Base-by-base conservation (phyloP, 2,113 vertebrate genomes). In the Indri indri region DNA sequence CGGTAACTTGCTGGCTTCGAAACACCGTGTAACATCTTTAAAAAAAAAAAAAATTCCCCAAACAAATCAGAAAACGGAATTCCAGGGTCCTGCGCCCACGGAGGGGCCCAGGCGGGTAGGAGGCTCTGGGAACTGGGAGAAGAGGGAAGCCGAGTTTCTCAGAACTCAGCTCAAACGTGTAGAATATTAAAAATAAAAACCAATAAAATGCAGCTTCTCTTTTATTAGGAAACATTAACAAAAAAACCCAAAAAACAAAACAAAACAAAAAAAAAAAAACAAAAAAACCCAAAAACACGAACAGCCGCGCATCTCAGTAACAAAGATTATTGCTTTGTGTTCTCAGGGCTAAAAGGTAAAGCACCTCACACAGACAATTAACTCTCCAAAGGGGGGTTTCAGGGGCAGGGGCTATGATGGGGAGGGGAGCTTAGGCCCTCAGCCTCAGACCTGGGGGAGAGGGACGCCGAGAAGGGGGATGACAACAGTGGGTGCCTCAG, bases 321-420 rank as follows among this genome's bases (percentile, higher is more conserved):
- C 98, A 98, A 99, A 99, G 98, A 99, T 99, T 99, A 99, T 99
- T 99, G 99, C 99, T 99, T 99, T 99, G 98, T 98, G 99, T 98
- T 99, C 99, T 98, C 98, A 98, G 98, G 99, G 98, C 98, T 98
- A 95, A 98, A 97, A 96, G 97, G 97, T 98, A 98, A 98, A 98
- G 98, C 98, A 98, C 98, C 98, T 98, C 98, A 97, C 98, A 96
- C 96, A 97, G 98, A 98, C 97, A 98, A 98, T 97, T 96, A 99
- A 98, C 99, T 99, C 99, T 99, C 99, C 98, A 98, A 98, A 98
- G 3, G 82, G 83, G 90, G 90, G 63, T 85, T 68, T 90, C 9
- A 92, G 88, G 94, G 97, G 87, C 23, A 40, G 88, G 96, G 88
- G 88, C 45, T 6, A 0, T 27, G 61, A 30, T 88, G 32, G 17